Base-by-base conservation (phyloP, 2,113 vertebrate species). In the Tetrao urogallus region DNA sequence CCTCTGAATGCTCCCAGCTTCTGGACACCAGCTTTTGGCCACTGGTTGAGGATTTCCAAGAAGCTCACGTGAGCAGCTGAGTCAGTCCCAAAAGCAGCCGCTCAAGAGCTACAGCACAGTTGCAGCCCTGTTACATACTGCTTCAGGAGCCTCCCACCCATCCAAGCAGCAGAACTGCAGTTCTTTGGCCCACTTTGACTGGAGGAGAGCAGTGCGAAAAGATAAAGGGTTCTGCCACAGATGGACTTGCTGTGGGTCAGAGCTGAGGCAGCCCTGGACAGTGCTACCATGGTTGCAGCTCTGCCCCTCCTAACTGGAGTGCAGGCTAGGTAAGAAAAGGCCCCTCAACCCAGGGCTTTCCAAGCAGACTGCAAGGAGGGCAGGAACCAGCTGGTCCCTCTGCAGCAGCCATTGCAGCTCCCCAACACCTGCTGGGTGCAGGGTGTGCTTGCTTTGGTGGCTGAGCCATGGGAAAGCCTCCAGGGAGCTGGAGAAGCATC, bases 51-150 rank as follows among this genome's bases (percentile, higher is more conserved):
- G 54, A 40, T 16, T 42, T 72, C 28, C 47, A 34, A 24, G 5
- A 30, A 89, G 63, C 19, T 45, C 42, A 8, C 76, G n/a, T 32
- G 5, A 91, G 38, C 2, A 9, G 30, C 38, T 30, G 40, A 0
- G 38, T 38, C 38, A 90, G 45, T 76, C 54, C 27, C 43, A 82
- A 13, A 76, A 73, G 71, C 36, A 70, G 20, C 21, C 47, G 36
- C 21, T 90, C 43, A 32, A 0, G 1, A 83, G 42, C 17, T 47
- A 48, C n/a, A 66, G 71, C n/a, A 58, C 9, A 0, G 0, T 36
- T 4, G 27, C 19, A 58, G 36, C 48, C 13, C 34, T 60, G 48
- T 17, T 25, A 8, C 12, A 10, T 8, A 16, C 32, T 12, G 13
- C 27, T 83, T 67, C 54, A n/a, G 58, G 76, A 58, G 42, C 10